Evolutionary conservation across 1,140 invertebrate species (phyloP).

Genomic region (Capitella teleta): DNA sequence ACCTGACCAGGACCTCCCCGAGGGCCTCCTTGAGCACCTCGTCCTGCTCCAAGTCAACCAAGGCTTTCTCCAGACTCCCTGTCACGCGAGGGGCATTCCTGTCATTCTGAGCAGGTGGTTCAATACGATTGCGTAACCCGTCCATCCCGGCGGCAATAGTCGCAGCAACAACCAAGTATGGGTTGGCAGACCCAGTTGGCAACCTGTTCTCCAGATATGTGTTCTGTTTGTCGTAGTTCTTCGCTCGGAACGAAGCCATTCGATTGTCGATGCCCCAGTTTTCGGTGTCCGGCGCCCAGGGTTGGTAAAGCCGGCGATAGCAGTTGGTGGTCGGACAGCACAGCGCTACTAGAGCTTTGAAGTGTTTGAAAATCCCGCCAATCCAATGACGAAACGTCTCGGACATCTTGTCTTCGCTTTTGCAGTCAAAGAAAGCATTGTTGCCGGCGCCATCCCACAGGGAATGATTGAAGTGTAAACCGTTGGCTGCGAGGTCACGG

Average conservation of each 20-base stretch:
- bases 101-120: neutral
- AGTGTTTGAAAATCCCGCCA: conserved; percentile 14
- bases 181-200: conserved; percentile 8
- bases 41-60: conserved; percentile 8
- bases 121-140: conserved; percentile 10
- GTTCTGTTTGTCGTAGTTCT: conserved; percentile 4
- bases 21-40: conserved; percentile 5
- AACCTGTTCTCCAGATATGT: conserved; percentile 15
- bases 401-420: conserved; percentile 11
- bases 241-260: conserved; percentile 7
- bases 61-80: neutral
- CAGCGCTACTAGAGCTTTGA: conserved; percentile 8
- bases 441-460: conserved; percentile 8
- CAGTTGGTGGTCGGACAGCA: conserved; percentile 14
- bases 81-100: neutral
- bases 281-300: conserved; percentile 1
- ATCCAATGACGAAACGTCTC: conserved; percentile 12
- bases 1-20: conserved; percentile 10
- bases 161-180: conserved; percentile 14
- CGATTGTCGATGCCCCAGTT: conserved; percentile 15
- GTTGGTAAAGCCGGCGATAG: conserved; percentile 11
- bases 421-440: conserved; percentile 12
- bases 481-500: neutral
- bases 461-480: conserved; percentile 15
- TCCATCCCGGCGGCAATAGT: conserved; percentile 15